Evolutionary conservation across 2,113 vertebrate genomes (phyloP).

Genomic region (Empidonax alnorum): DNA sequence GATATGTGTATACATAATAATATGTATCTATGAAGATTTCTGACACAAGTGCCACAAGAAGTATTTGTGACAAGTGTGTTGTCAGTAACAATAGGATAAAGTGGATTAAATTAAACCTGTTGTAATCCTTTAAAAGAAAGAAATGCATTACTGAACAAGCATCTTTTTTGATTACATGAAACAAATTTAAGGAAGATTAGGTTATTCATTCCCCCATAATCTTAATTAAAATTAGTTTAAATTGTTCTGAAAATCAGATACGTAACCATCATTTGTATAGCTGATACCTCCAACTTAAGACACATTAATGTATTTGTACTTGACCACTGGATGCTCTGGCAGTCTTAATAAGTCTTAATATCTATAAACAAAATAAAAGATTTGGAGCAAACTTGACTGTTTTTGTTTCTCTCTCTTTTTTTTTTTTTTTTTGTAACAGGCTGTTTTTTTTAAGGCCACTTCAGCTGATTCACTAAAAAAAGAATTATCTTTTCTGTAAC

Average conservation of each 20-base stretch:
- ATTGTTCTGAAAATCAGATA: background rate
- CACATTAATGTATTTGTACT: background rate
- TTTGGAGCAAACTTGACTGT: background rate
- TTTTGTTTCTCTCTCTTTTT: background rate
- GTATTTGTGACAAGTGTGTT: background rate
- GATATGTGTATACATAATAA: background rate
- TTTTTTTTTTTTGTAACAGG: background rate
- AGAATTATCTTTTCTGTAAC: background rate
- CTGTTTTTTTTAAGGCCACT: background rate
- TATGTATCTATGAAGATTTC: background rate
- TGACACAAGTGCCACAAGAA: background rate
- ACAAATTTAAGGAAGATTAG: background rate
- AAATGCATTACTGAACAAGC: background rate
- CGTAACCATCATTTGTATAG: background rate
- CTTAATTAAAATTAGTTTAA: background rate
- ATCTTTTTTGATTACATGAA: background rate
- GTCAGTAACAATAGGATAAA: background rate
- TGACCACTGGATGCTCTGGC: background rate
- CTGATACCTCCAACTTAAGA: background rate
- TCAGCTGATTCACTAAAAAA: background rate
- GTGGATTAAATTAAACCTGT: slow-evolving; percentile 11
- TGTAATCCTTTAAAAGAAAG: background rate
- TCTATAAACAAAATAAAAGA: background rate
- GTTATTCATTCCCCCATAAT: background rate
- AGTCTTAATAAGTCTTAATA: background rate